These are phyloP conservation scores for Heliconius hortense DNA, from an alignment of 2,888 invertebrate species.

Conservation along the genomic window DNA sequence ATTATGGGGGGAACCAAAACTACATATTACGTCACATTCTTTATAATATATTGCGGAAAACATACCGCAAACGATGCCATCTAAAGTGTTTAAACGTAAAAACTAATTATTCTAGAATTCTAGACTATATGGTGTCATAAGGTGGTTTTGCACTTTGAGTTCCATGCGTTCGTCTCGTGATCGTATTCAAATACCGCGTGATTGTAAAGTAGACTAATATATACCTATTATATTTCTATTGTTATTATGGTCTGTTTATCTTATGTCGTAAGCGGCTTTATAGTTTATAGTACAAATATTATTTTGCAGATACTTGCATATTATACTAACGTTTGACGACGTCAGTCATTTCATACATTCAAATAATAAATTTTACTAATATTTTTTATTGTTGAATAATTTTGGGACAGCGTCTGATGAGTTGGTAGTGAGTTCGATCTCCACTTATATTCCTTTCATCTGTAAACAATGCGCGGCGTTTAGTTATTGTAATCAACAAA, in stretches of 20 bases:
- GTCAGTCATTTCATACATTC: too few species aligned
- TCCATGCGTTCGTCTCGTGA: conserved; percentile 30
- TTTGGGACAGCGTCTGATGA: too few species aligned
- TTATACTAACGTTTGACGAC: background rate
- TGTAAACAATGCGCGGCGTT: too few species aligned
- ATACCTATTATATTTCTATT: background rate
- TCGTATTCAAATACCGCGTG: conserved; percentile 15
- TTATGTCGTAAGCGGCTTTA: background rate
- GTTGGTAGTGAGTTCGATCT: too few species aligned
- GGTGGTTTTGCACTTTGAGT: conserved; percentile 13
- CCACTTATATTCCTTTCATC: too few species aligned
- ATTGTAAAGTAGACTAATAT: conserved; percentile 18
- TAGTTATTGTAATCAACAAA: too few species aligned
- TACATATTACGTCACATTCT: background rate
- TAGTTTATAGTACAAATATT: conserved; percentile 8
- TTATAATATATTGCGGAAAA: conserved; percentile 3
- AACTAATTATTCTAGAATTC: conserved; percentile 14
- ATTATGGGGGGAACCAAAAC: conserved; percentile 11
- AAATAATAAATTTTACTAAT: too few species aligned
- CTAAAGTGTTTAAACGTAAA: background rate
- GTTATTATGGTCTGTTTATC: background rate
- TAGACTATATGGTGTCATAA: background rate
- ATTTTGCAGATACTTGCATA: background rate
- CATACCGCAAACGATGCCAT: background rate
- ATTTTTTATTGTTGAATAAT: too few species aligned